Evolutionary conservation across 2,888 invertebrate species (phyloP).

Genomic region (Listrodromus nycthemerus): DNA sequence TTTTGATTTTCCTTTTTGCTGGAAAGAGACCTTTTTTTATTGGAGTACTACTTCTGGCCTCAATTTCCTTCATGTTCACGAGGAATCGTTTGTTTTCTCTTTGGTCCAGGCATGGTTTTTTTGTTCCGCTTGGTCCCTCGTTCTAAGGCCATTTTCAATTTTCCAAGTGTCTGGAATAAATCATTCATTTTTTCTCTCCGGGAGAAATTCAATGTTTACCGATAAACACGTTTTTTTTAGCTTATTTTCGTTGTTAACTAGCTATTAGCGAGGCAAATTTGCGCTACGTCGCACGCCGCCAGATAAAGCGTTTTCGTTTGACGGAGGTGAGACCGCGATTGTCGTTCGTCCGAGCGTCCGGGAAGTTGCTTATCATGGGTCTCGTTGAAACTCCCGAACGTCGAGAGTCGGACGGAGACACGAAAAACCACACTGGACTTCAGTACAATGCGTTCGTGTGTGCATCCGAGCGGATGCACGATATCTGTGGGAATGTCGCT

Average conservation of each 20-base stretch:
- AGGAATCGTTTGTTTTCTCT: too few relatives aligned
- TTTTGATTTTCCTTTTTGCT: too few relatives aligned
- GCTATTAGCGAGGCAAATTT: background rate
- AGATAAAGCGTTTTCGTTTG: background rate
- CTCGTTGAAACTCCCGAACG: conserved; percentile 10
- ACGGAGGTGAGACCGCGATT: background rate
- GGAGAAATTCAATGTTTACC: too few relatives aligned
- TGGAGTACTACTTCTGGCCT: too few relatives aligned
- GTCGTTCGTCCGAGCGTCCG: conserved; percentile 31
- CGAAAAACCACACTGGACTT: background rate
- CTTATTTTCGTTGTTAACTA: background rate
- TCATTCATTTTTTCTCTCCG: too few relatives aligned
- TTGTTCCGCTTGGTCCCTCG: too few relatives aligned
- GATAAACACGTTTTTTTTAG: background rate
- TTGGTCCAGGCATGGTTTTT: too few relatives aligned
- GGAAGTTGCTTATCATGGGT: conserved; percentile 55
- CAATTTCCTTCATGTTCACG: too few relatives aligned
- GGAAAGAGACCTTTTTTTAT: too few relatives aligned
- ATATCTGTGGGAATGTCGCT: conserved; percentile 1
- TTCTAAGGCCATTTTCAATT: too few relatives aligned
- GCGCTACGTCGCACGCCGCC: background rate
- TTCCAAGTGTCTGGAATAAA: too few relatives aligned
- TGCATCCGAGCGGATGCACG: background rate
- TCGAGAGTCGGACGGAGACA: conserved; percentile 3
- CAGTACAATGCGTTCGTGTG: conserved; percentile 1